A percentile compares a stretch with the other conserved stretches of the same genome.
Evolutionary conservation across 2,113 vertebrate genomes (phyloP).

Genomic region (Caranx melampygus): DNA sequence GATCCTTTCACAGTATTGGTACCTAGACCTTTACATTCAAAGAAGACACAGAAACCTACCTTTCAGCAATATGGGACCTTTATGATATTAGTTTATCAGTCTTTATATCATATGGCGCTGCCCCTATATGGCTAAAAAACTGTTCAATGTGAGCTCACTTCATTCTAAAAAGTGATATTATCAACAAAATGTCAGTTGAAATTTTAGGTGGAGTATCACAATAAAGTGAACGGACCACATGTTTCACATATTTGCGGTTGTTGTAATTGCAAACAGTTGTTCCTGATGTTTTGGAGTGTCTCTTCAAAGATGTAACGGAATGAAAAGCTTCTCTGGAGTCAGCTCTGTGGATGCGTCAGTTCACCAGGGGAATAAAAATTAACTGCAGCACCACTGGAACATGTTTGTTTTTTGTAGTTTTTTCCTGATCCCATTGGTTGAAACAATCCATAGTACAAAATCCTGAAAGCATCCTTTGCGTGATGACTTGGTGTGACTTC

Average conservation of each 20-base stretch:
- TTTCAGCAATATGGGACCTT: too few species aligned
- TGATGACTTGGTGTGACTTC: slow-evolving; percentile 28
- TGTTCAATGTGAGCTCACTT: too few species aligned
- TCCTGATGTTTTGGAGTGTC: not conserved
- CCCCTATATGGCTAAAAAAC: too few species aligned
- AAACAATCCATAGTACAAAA: slow-evolving; percentile 10
- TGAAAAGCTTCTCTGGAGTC: not conserved
- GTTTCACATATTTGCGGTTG: slow-evolving; percentile 10
- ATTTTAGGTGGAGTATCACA: slow-evolving; percentile 4
- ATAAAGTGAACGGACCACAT: not conserved
- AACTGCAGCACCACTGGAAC: slow-evolving; percentile 3
- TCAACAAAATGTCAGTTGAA: not conserved
- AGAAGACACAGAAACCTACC: too few species aligned
- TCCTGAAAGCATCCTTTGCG: slow-evolving; percentile 9
- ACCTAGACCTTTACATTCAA: too few species aligned
- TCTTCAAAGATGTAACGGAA: not conserved
- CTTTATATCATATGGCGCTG: too few species aligned
- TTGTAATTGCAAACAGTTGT: slow-evolving; percentile 35
- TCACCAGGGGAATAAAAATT: slow-evolving; percentile 7
- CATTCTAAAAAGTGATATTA: not conserved
- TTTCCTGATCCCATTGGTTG: not conserved
- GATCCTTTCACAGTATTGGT: too few species aligned
- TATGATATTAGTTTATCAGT: too few species aligned
- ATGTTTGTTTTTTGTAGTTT: not conserved
- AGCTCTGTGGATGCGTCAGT: not conserved